Evolutionary conservation across 1,140 invertebrate species (phyloP).

Genomic region (Saxidomus purpurata): DNA sequence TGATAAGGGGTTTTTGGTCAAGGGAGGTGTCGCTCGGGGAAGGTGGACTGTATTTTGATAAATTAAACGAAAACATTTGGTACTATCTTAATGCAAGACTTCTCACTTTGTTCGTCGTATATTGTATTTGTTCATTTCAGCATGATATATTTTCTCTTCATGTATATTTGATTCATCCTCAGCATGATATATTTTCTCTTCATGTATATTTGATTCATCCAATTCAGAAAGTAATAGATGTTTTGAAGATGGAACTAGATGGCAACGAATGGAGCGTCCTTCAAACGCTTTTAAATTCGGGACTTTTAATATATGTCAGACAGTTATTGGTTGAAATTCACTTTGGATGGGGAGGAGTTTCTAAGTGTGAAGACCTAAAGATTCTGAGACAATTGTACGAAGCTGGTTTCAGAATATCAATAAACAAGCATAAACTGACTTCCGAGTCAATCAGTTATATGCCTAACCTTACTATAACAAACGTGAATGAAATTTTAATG

Average conservation of each 20-base stretch:
- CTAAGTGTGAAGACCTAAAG: not conserved
- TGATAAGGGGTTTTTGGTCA: no score
- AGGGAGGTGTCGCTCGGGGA: no score
- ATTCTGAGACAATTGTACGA: constrained; percentile 10
- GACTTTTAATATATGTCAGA: not conserved
- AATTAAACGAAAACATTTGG: no score
- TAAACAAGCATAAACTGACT: not conserved
- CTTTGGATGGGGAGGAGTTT: constrained; percentile 38
- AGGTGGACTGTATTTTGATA: no score
- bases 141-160: no score
- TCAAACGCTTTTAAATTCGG: not conserved
- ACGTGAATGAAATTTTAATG: constrained; percentile 29
- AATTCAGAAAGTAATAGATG: constrained; percentile 21
- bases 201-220: not conserved
- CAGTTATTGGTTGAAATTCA: constrained; percentile 21
- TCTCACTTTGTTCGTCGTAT: no score
- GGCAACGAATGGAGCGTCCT: not conserved
- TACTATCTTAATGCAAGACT: no score
- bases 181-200: no score
- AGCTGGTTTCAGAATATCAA: not conserved
- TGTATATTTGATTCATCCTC: no score
- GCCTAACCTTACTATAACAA: not conserved
- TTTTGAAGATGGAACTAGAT: constrained; percentile 29
- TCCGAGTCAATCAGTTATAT: not conserved
- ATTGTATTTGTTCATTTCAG: no score